These are phyloP conservation scores for Catharus fuscescens DNA, from an alignment of 2,113 vertebrate species.

Conservation along the genomic window DNA sequence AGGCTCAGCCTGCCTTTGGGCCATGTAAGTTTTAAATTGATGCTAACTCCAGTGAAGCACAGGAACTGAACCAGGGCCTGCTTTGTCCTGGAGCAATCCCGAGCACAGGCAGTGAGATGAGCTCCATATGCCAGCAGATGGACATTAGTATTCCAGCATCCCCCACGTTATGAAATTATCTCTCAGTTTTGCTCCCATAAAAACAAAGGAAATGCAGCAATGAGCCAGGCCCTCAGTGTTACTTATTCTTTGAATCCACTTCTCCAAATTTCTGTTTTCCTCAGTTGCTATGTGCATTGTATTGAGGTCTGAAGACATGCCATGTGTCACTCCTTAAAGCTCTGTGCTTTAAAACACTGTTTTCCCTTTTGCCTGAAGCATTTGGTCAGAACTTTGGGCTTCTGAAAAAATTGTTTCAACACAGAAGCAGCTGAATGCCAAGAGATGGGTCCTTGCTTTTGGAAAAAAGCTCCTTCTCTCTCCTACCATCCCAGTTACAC, in stretches of 20 bases:
- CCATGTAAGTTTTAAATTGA: constrained; percentile 10
- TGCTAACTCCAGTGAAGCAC: background rate
- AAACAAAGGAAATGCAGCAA: background rate
- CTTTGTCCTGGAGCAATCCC: constrained; percentile 35
- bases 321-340: background rate
- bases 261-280: background rate
- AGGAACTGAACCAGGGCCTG: background rate
- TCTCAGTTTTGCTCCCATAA: background rate
- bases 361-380: background rate
- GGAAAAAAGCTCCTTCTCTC: background rate
- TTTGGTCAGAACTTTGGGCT: background rate
- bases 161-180: background rate
- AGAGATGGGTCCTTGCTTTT: background rate
- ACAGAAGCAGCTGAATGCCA: background rate
- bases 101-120: background rate
- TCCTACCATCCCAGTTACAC: background rate
- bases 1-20: constrained; percentile 41
- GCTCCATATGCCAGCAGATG: constrained; percentile 54
- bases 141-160: background rate
- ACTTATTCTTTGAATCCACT: background rate
- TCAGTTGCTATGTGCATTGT: background rate
- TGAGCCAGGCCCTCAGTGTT: background rate
- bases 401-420: background rate
- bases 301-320: background rate
- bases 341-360: background rate